Conservation (phyloP, 2,888 invertebrate species). For the Ashinkailepas kermadecensis region DNA sequence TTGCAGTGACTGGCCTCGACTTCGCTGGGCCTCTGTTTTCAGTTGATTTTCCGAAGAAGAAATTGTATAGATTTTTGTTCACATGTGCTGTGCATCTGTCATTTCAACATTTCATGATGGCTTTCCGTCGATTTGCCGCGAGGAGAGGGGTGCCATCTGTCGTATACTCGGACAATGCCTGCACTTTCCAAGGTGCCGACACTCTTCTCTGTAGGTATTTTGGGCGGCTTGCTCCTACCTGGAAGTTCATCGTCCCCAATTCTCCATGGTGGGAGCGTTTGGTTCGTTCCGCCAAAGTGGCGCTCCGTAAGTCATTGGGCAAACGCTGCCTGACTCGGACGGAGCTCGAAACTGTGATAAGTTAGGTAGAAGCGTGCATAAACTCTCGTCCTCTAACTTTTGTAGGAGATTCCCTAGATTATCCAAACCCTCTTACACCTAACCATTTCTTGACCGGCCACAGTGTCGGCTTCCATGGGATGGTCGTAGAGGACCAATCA, state of each 20-base stretch:
- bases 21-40: no score
- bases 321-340: background rate
- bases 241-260: constrained; percentile 26
- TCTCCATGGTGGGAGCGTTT: constrained; percentile 6
- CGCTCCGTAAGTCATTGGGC: constrained; percentile 26
- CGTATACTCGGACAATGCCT: constrained; percentile 25
- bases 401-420: constrained; percentile 22
- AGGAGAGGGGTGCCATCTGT: constrained; percentile 24
- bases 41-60: no score
- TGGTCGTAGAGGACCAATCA: background rate
- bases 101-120: constrained; percentile 20
- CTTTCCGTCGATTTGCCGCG: constrained; percentile 13
- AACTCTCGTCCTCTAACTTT: constrained; percentile 27
- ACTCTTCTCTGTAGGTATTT: background rate
- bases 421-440: constrained; percentile 21
- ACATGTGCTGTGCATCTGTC: constrained; percentile 22
- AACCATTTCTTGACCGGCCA: constrained; percentile 24
- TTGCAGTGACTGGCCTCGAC: no score
- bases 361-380: constrained; percentile 24
- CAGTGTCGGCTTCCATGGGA: background rate
- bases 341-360: constrained; percentile 25
- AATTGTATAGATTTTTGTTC: constrained; percentile 4
- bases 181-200: constrained; percentile 16
- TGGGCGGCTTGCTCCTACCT: background rate
- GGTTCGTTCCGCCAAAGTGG: no score